Evolutionary conservation across 1,140 invertebrate species (phyloP).

Genomic region (Brachystomella parvula): DNA sequence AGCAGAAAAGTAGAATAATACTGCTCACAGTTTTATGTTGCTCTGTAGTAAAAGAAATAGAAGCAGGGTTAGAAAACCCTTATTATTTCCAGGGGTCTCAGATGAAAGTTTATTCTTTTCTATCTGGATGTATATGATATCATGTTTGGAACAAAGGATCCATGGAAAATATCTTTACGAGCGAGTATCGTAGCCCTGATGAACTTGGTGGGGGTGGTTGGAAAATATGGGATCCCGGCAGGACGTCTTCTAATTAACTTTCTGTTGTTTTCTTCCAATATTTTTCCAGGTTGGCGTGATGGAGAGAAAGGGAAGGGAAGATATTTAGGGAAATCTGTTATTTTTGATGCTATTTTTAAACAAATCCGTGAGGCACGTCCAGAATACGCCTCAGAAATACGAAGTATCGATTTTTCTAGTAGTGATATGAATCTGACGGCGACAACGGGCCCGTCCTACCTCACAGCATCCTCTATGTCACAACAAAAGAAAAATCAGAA

Average conservation of each 20-base stretch:
- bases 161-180: neutral
- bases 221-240: no score
- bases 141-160: neutral
- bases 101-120: no score
- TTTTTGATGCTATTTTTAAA: constrained; percentile 65
- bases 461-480: constrained; percentile 38
- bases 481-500: constrained; percentile 61
- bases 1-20: no score
- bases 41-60: no score
- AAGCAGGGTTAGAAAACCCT: no score
- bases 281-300: constrained; percentile 62
- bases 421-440: constrained; percentile 21
- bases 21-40: no score
- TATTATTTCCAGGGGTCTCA: no score
- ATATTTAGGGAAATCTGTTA: constrained; percentile 59
- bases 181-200: neutral
- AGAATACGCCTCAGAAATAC: constrained; percentile 49
- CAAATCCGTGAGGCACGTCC: constrained; percentile 59
- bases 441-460: constrained; percentile 8
- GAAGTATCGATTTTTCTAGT: constrained; percentile 37
- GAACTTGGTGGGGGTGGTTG: neutral
- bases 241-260: neutral
- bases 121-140: no score
- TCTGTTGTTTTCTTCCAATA: neutral
- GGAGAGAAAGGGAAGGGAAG: constrained; percentile 51